Percentiles rank a stretch among this genome's conserved stretches.
Evolutionary conservation across 2,797 vertebrate species (phyloP).

Genomic region (Tympanoctomys barrerae): DNA sequence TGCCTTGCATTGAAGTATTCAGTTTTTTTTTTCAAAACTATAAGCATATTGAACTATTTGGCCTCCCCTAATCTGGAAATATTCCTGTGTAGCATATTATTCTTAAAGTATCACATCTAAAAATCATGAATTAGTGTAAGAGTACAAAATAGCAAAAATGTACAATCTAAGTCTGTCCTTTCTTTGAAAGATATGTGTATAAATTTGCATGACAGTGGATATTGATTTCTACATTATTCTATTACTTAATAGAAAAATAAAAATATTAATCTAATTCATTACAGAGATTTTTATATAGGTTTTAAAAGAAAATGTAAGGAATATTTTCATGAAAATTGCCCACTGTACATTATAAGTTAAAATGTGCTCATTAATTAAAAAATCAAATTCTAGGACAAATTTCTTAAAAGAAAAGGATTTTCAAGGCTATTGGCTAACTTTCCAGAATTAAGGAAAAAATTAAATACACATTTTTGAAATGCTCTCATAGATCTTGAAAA

Average conservation of each 20-base stretch:
- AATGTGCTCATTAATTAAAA: background rate
- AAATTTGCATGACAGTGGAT: background rate
- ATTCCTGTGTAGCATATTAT: background rate
- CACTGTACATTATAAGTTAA: background rate
- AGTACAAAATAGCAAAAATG: background rate
- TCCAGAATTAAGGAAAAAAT: background rate
- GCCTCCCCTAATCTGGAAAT: background rate
- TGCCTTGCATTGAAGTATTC: background rate
- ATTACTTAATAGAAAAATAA: background rate
- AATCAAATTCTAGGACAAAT: background rate
- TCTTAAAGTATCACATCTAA: background rate
- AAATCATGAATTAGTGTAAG: background rate
- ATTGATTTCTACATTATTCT: background rate
- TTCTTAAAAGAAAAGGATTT: background rate
- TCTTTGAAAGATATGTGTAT: constrained; percentile 24
- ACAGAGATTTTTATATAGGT: background rate
- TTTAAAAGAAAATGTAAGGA: background rate
- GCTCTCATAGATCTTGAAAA: constrained; percentile 11
- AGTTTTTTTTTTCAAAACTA: background rate
- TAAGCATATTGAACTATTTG: background rate
- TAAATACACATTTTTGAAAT: background rate
- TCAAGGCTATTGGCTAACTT: background rate
- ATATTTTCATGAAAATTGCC: background rate
- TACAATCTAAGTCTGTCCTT: background rate
- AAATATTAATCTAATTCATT: constrained; percentile 1